These are phyloP conservation scores for Siniperca scherzeri DNA, from an alignment of 2,797 vertebrate genomes.

Conservation along the genomic window DNA sequence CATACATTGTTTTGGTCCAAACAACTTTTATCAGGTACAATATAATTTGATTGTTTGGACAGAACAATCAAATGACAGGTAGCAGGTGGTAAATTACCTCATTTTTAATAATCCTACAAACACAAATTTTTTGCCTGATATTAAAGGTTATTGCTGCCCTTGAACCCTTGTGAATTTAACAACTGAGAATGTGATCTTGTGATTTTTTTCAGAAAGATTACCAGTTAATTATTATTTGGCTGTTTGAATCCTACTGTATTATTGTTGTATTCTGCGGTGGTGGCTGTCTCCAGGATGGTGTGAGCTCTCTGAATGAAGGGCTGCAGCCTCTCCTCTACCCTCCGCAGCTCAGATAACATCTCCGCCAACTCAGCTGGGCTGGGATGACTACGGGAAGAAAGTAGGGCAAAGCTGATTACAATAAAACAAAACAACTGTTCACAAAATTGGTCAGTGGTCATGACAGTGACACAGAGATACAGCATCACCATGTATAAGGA, in stretches of 20 bases:
- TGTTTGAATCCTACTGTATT: constrained; percentile 86
- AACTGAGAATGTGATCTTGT: neutral
- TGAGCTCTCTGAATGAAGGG: constrained; percentile 93
- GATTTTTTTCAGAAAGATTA: neutral
- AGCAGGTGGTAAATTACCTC: neutral
- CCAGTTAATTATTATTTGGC: neutral
- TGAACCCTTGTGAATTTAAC: neutral
- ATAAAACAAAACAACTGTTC: neutral
- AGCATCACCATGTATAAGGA: neutral
- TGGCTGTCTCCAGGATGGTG: constrained; percentile 90
- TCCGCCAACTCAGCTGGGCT: constrained; percentile 90
- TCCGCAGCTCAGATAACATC: constrained; percentile 90
- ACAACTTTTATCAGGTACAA: neutral
- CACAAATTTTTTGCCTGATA: neutral
- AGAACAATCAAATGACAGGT: no score
- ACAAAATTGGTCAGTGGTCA: neutral
- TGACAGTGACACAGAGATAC: neutral
- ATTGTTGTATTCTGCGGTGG: constrained; percentile 90
- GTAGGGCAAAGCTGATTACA: neutral
- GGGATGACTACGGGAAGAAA: constrained; percentile 84
- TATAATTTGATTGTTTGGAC: neutral
- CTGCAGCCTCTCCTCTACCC: constrained; percentile 91
- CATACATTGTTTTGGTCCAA: no score
- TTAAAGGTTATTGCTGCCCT: neutral
- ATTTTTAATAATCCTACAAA: neutral